These are phyloP conservation scores for Drosophila kuntzei DNA, from an alignment of 2,888 invertebrate species.

Conservation along the genomic window DNA sequence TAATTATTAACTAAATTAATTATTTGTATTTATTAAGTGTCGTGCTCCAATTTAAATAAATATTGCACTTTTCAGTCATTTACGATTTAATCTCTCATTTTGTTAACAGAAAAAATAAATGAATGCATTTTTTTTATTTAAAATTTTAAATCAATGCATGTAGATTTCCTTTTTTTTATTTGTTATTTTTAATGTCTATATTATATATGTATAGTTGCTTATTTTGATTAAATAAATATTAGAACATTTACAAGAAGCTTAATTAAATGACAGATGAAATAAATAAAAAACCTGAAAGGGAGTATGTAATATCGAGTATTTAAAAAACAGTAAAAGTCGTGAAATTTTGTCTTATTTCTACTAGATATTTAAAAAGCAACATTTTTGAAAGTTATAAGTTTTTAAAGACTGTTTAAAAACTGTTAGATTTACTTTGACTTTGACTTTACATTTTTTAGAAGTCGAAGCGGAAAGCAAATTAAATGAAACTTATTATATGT, in stretches of 20 bases:
- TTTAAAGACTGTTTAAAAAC: no score
- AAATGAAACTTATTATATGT: no score
- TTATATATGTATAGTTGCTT: background rate
- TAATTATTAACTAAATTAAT: slow-evolving; percentile 1
- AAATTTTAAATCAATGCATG: background rate
- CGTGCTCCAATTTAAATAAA: background rate
- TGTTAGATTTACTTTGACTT: no score
- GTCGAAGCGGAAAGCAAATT: no score
- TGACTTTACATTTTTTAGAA: no score
- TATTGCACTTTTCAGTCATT: background rate
- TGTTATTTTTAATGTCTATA: background rate
- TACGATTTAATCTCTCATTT: background rate
- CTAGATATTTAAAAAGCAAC: no score
- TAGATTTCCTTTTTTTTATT: background rate
- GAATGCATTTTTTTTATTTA: background rate
- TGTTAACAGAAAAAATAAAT: background rate
- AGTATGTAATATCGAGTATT: no score
- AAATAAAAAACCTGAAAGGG: background rate
- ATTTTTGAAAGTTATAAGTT: no score
- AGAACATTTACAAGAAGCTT: background rate
- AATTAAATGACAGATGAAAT: no score
- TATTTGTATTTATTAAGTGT: background rate
- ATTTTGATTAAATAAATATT: background rate
- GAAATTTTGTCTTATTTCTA: no score
- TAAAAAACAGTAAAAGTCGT: no score